Evolutionary conservation across 2,113 vertebrate genomes (phyloP).

Genomic region (Drymodes brunneopygia): DNA sequence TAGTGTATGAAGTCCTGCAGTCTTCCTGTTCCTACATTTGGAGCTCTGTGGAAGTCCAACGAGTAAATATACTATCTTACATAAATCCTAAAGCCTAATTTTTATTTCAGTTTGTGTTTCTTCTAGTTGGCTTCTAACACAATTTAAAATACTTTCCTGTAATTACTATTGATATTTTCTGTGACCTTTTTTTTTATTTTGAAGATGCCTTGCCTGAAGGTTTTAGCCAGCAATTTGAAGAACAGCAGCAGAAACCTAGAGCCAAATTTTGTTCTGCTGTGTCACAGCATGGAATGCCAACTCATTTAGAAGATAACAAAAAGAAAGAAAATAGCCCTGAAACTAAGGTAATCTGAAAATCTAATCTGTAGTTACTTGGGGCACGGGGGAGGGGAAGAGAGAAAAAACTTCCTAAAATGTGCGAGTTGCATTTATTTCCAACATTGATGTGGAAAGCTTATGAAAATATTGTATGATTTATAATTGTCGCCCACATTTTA

Average conservation of each 20-base stretch:
- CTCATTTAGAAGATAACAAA: slow-evolving; percentile 34
- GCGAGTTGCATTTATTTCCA: neutral
- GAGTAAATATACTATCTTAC: neutral
- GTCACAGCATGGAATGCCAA: neutral
- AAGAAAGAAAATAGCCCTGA: slow-evolving; percentile 48
- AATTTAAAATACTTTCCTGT: neutral
- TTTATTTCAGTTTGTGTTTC: neutral
- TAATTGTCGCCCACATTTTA: neutral
- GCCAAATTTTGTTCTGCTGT: slow-evolving; percentile 78
- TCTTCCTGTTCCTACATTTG: neutral
- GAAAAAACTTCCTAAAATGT: neutral
- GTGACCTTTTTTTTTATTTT: neutral
- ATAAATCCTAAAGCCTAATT: neutral
- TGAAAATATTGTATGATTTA: neutral
- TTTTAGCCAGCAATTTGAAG: slow-evolving; percentile 92
- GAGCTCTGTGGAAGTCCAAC: neutral
- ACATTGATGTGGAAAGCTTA: neutral
- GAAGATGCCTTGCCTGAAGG: slow-evolving; percentile 93
- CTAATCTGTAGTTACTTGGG: neutral
- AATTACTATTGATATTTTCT: neutral
- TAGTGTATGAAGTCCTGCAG: neutral
- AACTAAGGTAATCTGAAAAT: slow-evolving; percentile 71
- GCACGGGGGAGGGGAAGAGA: accelerated
- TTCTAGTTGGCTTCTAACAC: neutral
- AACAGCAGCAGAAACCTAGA: slow-evolving; percentile 83